Evolutionary conservation across 2,797 vertebrate genomes (phyloP).

Genomic region (Lemur catta): DNA sequence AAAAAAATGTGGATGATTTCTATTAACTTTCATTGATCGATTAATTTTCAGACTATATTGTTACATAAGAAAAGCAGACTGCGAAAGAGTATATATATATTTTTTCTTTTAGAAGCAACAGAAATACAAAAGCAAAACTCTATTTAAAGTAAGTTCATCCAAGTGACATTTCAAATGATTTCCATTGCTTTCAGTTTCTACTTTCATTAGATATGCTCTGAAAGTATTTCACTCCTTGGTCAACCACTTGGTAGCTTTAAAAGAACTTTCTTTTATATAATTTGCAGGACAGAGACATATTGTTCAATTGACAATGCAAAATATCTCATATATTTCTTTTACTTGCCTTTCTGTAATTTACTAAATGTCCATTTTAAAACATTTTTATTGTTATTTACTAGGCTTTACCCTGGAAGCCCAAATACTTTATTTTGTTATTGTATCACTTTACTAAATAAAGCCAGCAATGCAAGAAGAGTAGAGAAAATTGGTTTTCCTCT

Average conservation of each 20-base stretch:
- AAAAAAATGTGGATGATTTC: background rate
- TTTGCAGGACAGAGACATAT: background rate
- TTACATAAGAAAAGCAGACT: background rate
- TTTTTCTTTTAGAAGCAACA: background rate
- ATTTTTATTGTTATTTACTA: background rate
- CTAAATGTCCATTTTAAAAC: background rate
- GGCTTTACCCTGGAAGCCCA: background rate
- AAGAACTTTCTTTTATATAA: background rate
- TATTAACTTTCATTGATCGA: background rate
- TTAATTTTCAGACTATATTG: background rate
- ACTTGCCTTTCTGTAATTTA: background rate
- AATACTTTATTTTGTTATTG: background rate
- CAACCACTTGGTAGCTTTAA: background rate
- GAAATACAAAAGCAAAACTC: background rate
- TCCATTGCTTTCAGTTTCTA: background rate
- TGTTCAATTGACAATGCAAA: background rate
- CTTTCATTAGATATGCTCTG: background rate
- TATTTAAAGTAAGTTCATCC: background rate
- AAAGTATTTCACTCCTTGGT: background rate
- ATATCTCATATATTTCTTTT: background rate
- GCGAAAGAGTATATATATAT: background rate
- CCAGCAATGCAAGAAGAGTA: background rate
- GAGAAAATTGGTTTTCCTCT: constrained; percentile 22
- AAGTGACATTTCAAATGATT: background rate
- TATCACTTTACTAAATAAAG: constrained; percentile 20